Percentiles rank a stretch among this genome's conserved stretches.
phyloP scores from a whole-genome alignment of 1,140 invertebrate species.

The Polypedilum pembai region DNA sequence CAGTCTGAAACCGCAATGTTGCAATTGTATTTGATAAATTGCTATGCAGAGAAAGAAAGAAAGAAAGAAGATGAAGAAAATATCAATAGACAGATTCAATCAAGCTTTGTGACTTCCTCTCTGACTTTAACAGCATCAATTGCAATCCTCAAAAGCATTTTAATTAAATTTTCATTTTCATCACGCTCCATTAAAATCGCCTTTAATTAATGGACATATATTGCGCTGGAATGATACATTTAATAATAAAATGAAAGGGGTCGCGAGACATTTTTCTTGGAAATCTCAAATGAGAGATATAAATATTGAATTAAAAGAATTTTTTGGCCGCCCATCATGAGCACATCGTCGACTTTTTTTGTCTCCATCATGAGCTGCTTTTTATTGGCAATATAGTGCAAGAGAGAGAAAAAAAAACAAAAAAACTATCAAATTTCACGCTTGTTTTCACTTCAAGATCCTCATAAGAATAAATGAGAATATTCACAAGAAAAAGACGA shows the following conservation, averaged over 20 bases:
- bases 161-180: background rate
- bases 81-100: constrained; percentile 13
- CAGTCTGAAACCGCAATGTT: background rate
- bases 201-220: background rate
- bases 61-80: too few relatives aligned
- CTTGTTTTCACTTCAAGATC: constrained; percentile 4
- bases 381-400: background rate
- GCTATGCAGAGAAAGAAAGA: background rate
- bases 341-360: background rate
- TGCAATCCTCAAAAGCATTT: background rate
- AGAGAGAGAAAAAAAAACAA: background rate
- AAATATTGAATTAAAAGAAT: background rate
- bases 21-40: constrained; percentile 10
- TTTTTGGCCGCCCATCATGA: background rate
- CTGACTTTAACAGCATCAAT: background rate
- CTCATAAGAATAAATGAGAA: background rate
- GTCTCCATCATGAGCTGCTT: background rate
- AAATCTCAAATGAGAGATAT: background rate
- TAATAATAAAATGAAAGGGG: constrained; percentile 4
- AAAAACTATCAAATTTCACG: constrained; percentile 27
- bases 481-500: background rate
- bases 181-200: constrained; percentile 1
- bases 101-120: background rate
- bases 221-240: background rate
- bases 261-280: constrained; percentile 16